Conservation (phyloP, 2,888 invertebrate species). For the Pogonocherus hispidulus region DNA sequence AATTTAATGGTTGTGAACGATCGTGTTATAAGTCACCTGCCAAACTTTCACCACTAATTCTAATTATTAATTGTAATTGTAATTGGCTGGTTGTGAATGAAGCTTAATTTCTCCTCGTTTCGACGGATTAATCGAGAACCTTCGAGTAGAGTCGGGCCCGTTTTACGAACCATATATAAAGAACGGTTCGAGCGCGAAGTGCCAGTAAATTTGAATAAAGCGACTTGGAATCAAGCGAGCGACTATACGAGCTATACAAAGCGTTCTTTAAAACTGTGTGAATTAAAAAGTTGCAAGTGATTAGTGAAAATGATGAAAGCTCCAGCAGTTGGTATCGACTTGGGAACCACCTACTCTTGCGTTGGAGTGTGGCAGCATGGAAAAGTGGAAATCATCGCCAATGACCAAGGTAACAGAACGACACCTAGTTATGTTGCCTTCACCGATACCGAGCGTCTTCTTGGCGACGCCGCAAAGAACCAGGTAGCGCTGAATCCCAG, state of each 20-base stretch:
- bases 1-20: too few relatives aligned
- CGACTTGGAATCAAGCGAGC: not conserved
- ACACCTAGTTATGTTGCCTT: constrained; percentile 86
- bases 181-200: not conserved
- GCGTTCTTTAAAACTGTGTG: not conserved
- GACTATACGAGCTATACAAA: not conserved
- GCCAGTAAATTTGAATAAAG: constrained; percentile 20
- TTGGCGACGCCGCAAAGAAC: constrained; percentile 81
- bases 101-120: not conserved
- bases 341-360: constrained; percentile 91
- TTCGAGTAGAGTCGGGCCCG: constrained; percentile 1
- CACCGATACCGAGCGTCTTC: constrained; percentile 77
- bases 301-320: constrained; percentile 63
- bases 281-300: not conserved
- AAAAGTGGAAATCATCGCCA: constrained; percentile 89
- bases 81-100: too few relatives aligned
- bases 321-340: constrained; percentile 82
- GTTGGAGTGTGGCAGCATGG: constrained; percentile 87
- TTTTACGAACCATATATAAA: constrained; percentile 6
- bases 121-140: not conserved
- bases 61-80: too few relatives aligned
- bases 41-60: too few relatives aligned
- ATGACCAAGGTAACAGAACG: constrained; percentile 87
- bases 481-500: constrained; percentile 81
- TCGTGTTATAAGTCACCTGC: too few relatives aligned